A percentile compares a stretch with the other conserved stretches of the same genome.
These are phyloP conservation scores for Embidobia sp. DNA, from an alignment of 2,888 invertebrate genomes.

Conservation along the genomic window DNA sequence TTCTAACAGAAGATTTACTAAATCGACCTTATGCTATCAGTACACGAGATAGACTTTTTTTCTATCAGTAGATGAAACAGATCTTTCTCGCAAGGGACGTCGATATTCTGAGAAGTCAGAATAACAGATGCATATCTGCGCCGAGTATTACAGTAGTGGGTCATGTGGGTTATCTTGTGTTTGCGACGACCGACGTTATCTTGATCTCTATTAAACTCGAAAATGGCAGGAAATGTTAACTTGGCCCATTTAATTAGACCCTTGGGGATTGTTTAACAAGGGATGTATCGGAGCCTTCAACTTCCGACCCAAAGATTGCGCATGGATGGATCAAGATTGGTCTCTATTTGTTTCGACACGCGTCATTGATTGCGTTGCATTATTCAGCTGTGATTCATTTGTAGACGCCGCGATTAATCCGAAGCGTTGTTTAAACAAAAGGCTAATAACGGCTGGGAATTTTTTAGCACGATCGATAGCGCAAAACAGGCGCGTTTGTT, in stretches of 20 bases:
- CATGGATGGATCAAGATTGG: slow-evolving; percentile 37
- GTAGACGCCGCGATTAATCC: neutral
- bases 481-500: no score
- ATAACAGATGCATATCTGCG: slow-evolving; percentile 47
- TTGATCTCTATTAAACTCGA: slow-evolving; percentile 57
- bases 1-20: no score
- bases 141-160: slow-evolving; percentile 22
- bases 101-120: slow-evolving; percentile 35
- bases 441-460: no score
- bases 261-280: slow-evolving; percentile 53
- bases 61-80: no score
- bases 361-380: slow-evolving; percentile 27
- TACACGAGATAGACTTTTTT: no score
- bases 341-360: slow-evolving; percentile 31
- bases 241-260: slow-evolving; percentile 60
- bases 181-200: slow-evolving; percentile 40
- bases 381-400: slow-evolving; percentile 7
- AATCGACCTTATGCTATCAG: no score
- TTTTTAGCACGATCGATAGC: no score
- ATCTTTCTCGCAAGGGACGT: no score
- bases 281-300: slow-evolving; percentile 35
- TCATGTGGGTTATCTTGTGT: slow-evolving; percentile 39
- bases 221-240: slow-evolving; percentile 59
- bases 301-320: slow-evolving; percentile 37
- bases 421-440: no score